Percentiles rank a stretch among this genome's conserved stretches.
These are phyloP conservation scores for Magallana nippona DNA, from an alignment of 2,888 invertebrate species.

Conservation along the genomic window DNA sequence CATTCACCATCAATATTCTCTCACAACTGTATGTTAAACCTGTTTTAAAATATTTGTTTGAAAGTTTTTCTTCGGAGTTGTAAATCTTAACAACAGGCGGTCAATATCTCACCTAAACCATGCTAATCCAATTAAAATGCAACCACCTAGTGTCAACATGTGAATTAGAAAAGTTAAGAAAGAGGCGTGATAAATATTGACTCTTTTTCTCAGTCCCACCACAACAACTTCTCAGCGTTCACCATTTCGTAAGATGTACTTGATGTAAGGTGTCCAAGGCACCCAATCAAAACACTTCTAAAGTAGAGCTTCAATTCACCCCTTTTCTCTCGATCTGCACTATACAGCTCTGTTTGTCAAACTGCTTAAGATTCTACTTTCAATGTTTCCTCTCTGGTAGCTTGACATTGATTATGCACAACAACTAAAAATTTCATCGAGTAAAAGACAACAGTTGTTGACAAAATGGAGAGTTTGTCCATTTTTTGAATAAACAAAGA, in stretches of 20 bases:
- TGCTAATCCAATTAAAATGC: conserved; percentile 10
- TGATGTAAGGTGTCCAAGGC: background rate
- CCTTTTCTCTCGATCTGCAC: background rate
- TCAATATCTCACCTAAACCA: background rate
- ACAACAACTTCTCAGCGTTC: background rate
- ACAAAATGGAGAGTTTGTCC: conserved; percentile 8
- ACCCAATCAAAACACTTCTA: background rate
- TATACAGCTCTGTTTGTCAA: background rate
- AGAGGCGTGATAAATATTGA: background rate
- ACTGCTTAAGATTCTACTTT: background rate
- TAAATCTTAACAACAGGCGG: no score
- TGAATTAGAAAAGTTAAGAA: background rate
- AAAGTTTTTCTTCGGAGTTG: no score
- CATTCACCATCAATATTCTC: no score
- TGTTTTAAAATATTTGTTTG: no score
- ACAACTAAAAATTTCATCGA: background rate
- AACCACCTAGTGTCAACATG: conserved; percentile 5
- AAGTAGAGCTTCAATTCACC: background rate
- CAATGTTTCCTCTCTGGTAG: background rate
- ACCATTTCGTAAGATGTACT: background rate
- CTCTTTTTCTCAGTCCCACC: background rate
- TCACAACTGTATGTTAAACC: no score
- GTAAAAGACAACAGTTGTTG: background rate
- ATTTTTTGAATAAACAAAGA: background rate
- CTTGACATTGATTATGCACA: conserved; percentile 12